Evolutionary conservation across 2,888 invertebrate genomes (phyloP).

Genomic region (Lasioglossum calceatum): DNA sequence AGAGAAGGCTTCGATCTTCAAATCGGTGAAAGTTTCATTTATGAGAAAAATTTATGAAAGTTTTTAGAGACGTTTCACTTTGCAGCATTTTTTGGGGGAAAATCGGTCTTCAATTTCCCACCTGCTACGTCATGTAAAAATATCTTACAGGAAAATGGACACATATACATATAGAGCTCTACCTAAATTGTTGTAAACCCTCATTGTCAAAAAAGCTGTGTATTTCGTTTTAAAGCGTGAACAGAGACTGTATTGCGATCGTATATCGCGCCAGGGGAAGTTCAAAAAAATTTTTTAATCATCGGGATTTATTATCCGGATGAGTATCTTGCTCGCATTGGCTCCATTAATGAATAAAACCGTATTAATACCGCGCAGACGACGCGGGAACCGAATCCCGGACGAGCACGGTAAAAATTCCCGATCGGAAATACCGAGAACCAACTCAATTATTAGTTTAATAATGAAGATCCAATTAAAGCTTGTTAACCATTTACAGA

Average conservation of each 20-base stretch:
- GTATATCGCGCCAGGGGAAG: not conserved
- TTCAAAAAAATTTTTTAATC: not conserved
- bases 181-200: too few species aligned
- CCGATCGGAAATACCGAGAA: not conserved
- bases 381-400: not conserved
- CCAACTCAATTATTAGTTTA: slow-evolving; percentile 1
- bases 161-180: not conserved
- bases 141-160: too few species aligned
- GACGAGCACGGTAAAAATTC: not conserved
- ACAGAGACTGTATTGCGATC: not conserved
- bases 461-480: not conserved
- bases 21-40: not conserved
- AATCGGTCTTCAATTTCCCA: not conserved
- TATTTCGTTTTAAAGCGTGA: too few species aligned
- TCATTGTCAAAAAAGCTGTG: too few species aligned
- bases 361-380: not conserved
- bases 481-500: not conserved
- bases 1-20: not conserved
- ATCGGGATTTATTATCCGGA: not conserved
- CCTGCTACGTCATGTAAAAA: not conserved
- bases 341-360: not conserved
- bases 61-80: not conserved
- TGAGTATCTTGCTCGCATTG: not conserved
- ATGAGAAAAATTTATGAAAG: not conserved
- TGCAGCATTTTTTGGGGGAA: not conserved